Conservation (phyloP, 2,888 invertebrate genomes). For the Agonopterix alstromeriana region DNA sequence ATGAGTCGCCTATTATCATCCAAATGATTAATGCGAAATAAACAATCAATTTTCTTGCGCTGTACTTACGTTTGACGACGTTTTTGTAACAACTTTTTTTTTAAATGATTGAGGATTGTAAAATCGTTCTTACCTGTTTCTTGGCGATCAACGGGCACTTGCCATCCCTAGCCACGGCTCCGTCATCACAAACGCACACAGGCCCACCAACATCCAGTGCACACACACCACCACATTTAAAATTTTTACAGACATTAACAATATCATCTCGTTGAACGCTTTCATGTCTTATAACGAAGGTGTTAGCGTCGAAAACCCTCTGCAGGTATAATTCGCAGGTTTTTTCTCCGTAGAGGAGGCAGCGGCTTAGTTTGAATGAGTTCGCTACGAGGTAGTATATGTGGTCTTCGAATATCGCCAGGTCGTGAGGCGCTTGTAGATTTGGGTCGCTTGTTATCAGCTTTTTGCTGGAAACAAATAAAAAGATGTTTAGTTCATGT, state of each 20-base stretch:
- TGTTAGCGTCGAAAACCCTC: constrained; percentile 42
- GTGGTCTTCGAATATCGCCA: constrained; percentile 85
- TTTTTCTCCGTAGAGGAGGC: constrained; percentile 70
- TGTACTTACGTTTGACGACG: too few relatives aligned
- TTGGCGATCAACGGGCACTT: constrained; percentile 25
- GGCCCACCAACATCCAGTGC: constrained; percentile 56
- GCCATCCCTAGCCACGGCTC: constrained; percentile 31
- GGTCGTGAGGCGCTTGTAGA: constrained; percentile 76
- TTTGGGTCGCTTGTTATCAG: constrained; percentile 58
- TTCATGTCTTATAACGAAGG: constrained; percentile 43
- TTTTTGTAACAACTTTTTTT: too few relatives aligned
- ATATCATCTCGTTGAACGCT: constrained; percentile 42
- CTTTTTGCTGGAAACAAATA: constrained; percentile 37
- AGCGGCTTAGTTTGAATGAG: constrained; percentile 75
- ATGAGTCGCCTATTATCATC: too few relatives aligned
- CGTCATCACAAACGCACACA: constrained; percentile 75
- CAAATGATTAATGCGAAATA: too few relatives aligned
- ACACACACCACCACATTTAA: constrained; percentile 78
- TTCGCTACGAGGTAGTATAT: constrained; percentile 82
- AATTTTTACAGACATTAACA: constrained; percentile 60
- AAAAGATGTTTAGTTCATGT: too few relatives aligned
- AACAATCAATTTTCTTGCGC: too few relatives aligned
- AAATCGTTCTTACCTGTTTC: constrained; percentile 28
- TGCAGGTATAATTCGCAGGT: constrained; percentile 65
- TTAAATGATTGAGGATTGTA: not conserved